Evolutionary conservation across 2,113 vertebrate genomes (phyloP).

Genomic region (Acrocephalus arundinaceus): DNA sequence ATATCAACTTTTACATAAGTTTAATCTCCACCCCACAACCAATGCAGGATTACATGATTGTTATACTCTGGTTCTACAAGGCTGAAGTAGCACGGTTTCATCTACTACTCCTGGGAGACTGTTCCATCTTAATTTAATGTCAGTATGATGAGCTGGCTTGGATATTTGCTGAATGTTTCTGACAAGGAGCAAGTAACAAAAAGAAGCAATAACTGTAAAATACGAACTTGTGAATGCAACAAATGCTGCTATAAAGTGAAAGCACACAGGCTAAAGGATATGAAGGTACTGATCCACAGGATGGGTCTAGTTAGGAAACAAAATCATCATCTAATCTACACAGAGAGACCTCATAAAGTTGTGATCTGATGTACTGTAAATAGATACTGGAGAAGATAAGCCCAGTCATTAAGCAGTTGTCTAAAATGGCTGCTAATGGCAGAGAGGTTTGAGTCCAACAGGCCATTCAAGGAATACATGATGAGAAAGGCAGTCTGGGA

Average conservation of each 20-base stretch:
- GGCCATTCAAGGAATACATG: neutral
- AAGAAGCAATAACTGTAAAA: slow-evolving; percentile 48
- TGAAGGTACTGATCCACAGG: neutral
- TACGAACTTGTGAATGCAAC: neutral
- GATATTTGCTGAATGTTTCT: slow-evolving; percentile 33
- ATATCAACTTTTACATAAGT: neutral
- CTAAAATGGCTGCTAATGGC: neutral
- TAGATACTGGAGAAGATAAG: neutral
- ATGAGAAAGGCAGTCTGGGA: neutral
- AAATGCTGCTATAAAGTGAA: slow-evolving; percentile 13
- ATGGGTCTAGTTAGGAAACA: neutral
- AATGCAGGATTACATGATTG: neutral
- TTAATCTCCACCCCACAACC: neutral
- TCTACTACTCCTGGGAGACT: slow-evolving; percentile 1
- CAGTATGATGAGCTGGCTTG: slow-evolving; percentile 34
- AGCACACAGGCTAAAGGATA: neutral
- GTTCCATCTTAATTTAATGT: slow-evolving; percentile 43
- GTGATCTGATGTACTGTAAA: neutral
- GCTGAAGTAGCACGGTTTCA: neutral
- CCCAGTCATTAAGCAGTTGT: neutral
- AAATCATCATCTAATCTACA: neutral
- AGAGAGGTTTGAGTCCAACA: neutral
- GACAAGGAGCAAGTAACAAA: slow-evolving; percentile 32
- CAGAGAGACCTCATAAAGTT: neutral
- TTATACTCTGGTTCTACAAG: neutral